Conservation (phyloP, 2,113 vertebrate species). For the Sinocyclocheilus anshuiensis region DNA sequence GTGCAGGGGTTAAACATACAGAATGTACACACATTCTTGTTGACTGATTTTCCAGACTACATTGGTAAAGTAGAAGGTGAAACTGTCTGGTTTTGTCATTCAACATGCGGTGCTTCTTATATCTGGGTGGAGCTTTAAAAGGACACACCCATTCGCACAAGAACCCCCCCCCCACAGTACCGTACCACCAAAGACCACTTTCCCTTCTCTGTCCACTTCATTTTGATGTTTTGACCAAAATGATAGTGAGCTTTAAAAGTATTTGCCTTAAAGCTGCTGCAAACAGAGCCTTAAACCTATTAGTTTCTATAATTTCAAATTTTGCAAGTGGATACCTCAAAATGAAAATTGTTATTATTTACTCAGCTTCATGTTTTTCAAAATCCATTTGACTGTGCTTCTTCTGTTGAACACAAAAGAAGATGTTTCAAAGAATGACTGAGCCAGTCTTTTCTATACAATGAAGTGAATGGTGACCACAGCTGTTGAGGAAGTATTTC, state of each 20-base stretch:
- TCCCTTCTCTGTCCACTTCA: slow-evolving; percentile 11
- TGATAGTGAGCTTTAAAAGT: not conserved
- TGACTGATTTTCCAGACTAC: slow-evolving; percentile 78
- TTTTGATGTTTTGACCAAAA: slow-evolving; percentile 47
- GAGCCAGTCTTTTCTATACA: no score
- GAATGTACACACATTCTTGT: slow-evolving; percentile 5
- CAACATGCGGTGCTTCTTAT: slow-evolving; percentile 64
- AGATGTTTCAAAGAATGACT: not conserved
- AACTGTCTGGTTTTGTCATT: slow-evolving; percentile 75
- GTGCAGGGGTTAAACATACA: slow-evolving; percentile 48
- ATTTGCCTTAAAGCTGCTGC: slow-evolving; percentile 1
- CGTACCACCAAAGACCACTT: slow-evolving; percentile 80
- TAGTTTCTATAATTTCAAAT: not conserved
- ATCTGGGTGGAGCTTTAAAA: slow-evolving; percentile 62
- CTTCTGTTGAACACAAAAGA: not conserved
- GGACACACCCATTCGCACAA: slow-evolving; percentile 57
- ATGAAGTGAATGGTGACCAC: not conserved
- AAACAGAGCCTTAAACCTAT: not conserved
- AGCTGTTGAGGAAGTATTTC: not conserved
- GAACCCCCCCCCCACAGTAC: slow-evolving; percentile 65
- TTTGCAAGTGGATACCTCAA: not conserved
- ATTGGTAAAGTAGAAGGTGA: slow-evolving; percentile 69
- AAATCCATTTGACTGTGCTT: not conserved
- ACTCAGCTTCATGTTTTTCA: not conserved
- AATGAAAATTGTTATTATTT: not conserved